phyloP scores from a whole-genome alignment of 53 echinoderm and acorn worm species.

The Holothuria scabra region DNA sequence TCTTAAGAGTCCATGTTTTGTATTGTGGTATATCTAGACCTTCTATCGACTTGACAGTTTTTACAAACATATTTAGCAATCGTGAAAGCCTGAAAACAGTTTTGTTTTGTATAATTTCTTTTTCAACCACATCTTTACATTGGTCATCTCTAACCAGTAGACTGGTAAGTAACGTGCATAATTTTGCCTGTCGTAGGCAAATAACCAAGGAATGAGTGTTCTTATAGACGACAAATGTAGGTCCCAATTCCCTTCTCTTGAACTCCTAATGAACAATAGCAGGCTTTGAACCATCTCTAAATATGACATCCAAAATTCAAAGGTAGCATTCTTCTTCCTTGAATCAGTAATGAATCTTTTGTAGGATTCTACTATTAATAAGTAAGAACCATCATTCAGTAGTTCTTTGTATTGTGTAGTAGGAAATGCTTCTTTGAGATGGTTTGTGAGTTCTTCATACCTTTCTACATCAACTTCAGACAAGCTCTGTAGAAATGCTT shows the following conservation, averaged over 20 bases:
- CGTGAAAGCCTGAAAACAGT: conserved; percentile 38
- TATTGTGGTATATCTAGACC: conserved; percentile 11
- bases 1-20: conserved; percentile 34
- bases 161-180: conserved; percentile 72
- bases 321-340: conserved; percentile 36
- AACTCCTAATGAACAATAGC: conserved; percentile 48
- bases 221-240: conserved; percentile 59
- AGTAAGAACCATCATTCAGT: conserved; percentile 31
- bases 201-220: conserved; percentile 64
- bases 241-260: conserved; percentile 64
- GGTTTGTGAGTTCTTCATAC: conserved; percentile 22
- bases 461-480: conserved; percentile 39
- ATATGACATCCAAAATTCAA: conserved; percentile 64
- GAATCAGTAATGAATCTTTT: background rate
- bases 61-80: conserved; percentile 43
- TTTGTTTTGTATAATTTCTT: no score
- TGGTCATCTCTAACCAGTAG: conserved; percentile 42
- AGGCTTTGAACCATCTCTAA: conserved; percentile 53
- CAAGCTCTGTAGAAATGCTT: conserved; percentile 49
- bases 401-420: conserved; percentile 13
- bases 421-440: conserved; percentile 29
- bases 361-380: conserved; percentile 22
- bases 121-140: no score
- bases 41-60: conserved; percentile 19
- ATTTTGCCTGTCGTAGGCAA: conserved; percentile 63